Base-by-base conservation (phyloP, 1,140 invertebrate genomes). In the Atta texana region DNA sequence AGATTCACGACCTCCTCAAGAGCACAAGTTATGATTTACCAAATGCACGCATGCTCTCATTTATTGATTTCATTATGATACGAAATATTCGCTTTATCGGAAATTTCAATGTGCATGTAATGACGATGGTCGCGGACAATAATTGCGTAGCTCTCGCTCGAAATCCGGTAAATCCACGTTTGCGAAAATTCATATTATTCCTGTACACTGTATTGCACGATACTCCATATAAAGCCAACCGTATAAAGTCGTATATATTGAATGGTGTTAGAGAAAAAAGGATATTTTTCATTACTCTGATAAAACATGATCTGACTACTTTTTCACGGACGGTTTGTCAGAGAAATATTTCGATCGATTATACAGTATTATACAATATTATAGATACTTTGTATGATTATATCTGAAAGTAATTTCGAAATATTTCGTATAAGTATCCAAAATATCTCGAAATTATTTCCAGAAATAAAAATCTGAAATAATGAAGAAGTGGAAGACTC, bases 31-130 rank as follows among this genome's bases (percentile, higher is more conserved):
- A 6, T 14, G 80, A 61, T 63, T 84, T 84, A 75, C 74, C 39
- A 57, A 74, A 28, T 28, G 55, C 69, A 84, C 69, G 69, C 80
- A 84, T 84, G 68, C 55, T 61, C 80, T 39, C 55, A 8, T 75
- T 75, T 84, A 84, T 84, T 84, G 55, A 84, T 84, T 84, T 84
- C 57, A 84, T 84, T 84, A 75, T 51, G 69, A 84, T 8, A 75
- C 55, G 57, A 28, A 69, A 61, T 49, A 61, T 31, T 28, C n/a
- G 69, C 18, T 75, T 75, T 34, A 84, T 84, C 24, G 55, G 28
- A 74, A 75, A 75, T 51, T 75, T 53, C 51, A n/a, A 44, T 24
- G 59, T 66, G 78, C 51, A 31, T 34, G 68, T 39, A 24, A n/a
- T n/a, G n/a, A 71, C 64, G 77, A 81, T 28, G 51, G 31, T 63